These are phyloP conservation scores for Xanthia togata DNA, from an alignment of 2,888 invertebrate genomes.

Conservation along the genomic window DNA sequence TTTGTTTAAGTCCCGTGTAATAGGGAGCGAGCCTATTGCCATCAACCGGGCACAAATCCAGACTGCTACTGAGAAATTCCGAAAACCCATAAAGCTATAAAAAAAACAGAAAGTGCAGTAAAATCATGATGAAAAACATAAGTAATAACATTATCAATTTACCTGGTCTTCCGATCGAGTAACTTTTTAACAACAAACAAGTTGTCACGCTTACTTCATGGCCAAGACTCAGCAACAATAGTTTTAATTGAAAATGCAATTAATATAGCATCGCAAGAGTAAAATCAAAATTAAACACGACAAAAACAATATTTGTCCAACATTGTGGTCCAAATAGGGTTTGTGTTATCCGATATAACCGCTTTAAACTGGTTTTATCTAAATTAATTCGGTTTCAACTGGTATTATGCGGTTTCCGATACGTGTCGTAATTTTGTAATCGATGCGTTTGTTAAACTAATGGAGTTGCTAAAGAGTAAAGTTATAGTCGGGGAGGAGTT, in stretches of 20 bases:
- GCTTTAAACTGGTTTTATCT: constrained; percentile 52
- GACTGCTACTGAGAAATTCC: not conserved
- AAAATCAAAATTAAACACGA: constrained; percentile 31
- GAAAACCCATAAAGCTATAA: too few relatives aligned
- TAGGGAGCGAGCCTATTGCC: not conserved
- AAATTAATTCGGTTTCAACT: constrained; percentile 56
- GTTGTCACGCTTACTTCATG: not conserved
- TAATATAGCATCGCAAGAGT: constrained; percentile 15
- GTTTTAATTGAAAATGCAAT: constrained; percentile 33
- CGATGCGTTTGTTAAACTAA: constrained; percentile 32
- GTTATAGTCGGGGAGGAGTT: constrained; percentile 6
- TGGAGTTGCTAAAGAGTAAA: constrained; percentile 4
- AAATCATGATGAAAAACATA: too few relatives aligned
- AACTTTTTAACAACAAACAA: too few relatives aligned
- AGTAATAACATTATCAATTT: too few relatives aligned
- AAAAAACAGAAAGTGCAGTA: not conserved
- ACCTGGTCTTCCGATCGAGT: too few relatives aligned
- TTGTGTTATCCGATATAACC: constrained; percentile 36
- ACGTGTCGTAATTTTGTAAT: constrained; percentile 47
- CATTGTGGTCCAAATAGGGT: constrained; percentile 35
- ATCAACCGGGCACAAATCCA: not conserved
- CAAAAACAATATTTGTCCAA: constrained; percentile 49
- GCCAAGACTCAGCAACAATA: not conserved
- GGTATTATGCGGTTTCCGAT: constrained; percentile 51
- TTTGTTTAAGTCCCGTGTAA: too few relatives aligned